Percentiles rank a stretch among this genome's conserved stretches.
Evolutionary conservation across 2,113 vertebrate species (phyloP).

Genomic region (Austrofundulus limnaeus): DNA sequence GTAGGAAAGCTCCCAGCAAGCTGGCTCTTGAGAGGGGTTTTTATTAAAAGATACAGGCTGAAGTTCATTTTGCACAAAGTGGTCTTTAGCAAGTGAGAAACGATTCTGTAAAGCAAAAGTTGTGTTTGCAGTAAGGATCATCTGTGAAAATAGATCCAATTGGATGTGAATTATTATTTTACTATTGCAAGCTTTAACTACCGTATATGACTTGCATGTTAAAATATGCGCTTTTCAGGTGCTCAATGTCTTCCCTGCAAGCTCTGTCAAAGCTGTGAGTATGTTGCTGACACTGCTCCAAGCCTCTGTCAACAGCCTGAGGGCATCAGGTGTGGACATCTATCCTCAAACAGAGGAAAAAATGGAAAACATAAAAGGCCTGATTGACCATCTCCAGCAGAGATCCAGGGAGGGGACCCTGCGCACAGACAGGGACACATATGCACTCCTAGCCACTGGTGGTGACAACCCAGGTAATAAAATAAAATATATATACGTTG

Average conservation of each 20-base stretch:
- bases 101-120: neutral
- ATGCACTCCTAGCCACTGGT: slow-evolving; percentile 63
- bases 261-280: slow-evolving; percentile 81
- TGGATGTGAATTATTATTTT: neutral
- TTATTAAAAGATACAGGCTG: neutral
- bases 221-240: no score
- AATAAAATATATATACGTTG: neutral
- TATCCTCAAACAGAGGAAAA: slow-evolving; percentile 77
- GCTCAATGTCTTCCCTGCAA: slow-evolving; percentile 85
- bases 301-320: slow-evolving; percentile 80
- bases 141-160: no score
- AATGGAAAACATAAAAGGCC: slow-evolving; percentile 75
- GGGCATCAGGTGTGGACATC: slow-evolving; percentile 81
- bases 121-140: neutral
- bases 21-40: neutral
- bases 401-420: slow-evolving; percentile 86
- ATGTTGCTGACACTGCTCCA: slow-evolving; percentile 82
- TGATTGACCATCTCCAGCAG: slow-evolving; percentile 83
- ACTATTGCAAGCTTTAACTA: neutral
- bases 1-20: neutral
- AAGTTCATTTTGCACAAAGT: neutral
- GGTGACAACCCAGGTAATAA: slow-evolving; percentile 50
- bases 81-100: neutral
- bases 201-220: neutral
- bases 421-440: slow-evolving; percentile 84